Evolutionary conservation across 2,797 vertebrate genomes (phyloP).

Genomic region (Mormyrus proboscirostris): DNA sequence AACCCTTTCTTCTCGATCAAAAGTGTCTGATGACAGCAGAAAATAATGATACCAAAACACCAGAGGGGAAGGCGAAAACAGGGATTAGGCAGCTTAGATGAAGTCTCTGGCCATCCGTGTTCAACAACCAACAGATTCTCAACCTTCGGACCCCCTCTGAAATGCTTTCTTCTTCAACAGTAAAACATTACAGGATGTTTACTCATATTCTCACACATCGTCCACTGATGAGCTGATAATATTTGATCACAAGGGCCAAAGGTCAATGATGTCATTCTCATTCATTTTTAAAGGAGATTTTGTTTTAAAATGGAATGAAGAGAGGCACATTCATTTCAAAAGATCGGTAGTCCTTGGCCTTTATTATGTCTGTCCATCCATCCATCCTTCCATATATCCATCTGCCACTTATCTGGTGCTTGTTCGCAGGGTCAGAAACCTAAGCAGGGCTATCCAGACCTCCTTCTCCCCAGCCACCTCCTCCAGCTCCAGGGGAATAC

Average conservation of each 20-base stretch:
- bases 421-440: not conserved
- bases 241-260: not conserved
- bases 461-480: not conserved
- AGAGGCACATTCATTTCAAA: not conserved
- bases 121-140: not conserved
- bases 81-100: not conserved
- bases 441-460: not conserved
- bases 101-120: not conserved
- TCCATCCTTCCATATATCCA: not conserved
- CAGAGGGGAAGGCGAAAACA: not conserved
- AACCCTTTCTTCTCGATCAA: not conserved
- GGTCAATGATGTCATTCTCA: not conserved
- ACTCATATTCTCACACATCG: not conserved
- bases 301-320: not conserved
- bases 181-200: not conserved
- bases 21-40: not conserved
- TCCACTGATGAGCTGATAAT: not conserved
- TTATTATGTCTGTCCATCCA: not conserved
- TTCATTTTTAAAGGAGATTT: not conserved
- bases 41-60: not conserved
- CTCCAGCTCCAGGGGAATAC: not conserved
- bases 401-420: not conserved
- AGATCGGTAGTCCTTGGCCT: not conserved
- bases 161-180: not conserved
- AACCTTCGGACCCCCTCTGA: not conserved